Base-by-base conservation (phyloP, 1,140 invertebrate genomes). In the Pseudomyrmex sp. region DNA sequence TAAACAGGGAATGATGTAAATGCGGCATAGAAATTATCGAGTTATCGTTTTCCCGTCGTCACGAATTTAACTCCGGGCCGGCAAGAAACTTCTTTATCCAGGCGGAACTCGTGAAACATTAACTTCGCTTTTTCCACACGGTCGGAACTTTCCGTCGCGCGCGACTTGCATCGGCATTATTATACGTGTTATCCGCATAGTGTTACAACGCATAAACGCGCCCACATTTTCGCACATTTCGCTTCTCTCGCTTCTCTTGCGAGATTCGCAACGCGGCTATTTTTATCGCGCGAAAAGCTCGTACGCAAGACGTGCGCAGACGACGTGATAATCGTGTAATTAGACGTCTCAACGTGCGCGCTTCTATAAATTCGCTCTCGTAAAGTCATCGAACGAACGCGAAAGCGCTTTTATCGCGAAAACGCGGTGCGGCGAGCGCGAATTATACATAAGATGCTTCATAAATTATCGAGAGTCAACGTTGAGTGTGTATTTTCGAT, bases 51-150 rank as follows among this genome's bases (percentile, higher is more conserved):
- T 13, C 2, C n/a, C 46, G 61, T 74, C 35, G 80, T 82, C 62
- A 13, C 56, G 18, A 58, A 80, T 65, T 80, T 72, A 86, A 75
- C 46, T 70, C 15, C 50, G 12, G 35, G 46, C 58, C 58, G 66
- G 46, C 10, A 83, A 26, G 26, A 26, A 75, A 86, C 59, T 77
- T 61, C 70, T 59, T 84, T 79, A 84, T 79, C 74, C 65, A 2
- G 26, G 68, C 59, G 73, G 61, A 68, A 44, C 68, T 13, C 26
- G n/a, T 13, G 83, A 86, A 80, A 65, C 68, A 86, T 83, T 80
- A 84, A 84, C 76, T 84, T 80, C 72, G 75, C 52, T 87, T 87
- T 35, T 35, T 86, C 72, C 48, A 23, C 46, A 10, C 35, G 7
- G 9, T 23, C 44, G 52, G 18, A 85, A 85, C 74, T 86, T 80